Conservation (phyloP, 1,140 invertebrate species). For the Solen grandis region DNA sequence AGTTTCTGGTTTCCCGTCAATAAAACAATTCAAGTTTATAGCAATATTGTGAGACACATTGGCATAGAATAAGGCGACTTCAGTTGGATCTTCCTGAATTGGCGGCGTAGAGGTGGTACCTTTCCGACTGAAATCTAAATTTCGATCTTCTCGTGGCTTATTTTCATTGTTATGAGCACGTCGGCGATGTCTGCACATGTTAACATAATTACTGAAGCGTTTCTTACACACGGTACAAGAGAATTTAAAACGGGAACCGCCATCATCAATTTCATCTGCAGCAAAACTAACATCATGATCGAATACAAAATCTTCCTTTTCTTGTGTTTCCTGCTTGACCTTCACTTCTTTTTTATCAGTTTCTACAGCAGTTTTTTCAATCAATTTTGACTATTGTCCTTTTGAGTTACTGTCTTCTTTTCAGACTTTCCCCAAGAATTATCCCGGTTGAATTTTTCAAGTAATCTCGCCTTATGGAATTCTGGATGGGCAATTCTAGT, state of each 20-base stretch:
- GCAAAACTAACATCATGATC: slow-evolving; percentile 48
- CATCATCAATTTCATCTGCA: slow-evolving; percentile 55
- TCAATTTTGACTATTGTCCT: background rate
- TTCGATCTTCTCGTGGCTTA: slow-evolving; percentile 9
- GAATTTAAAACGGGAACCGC: slow-evolving; percentile 50
- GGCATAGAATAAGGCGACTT: slow-evolving; percentile 49
- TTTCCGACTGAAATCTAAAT: slow-evolving; percentile 19
- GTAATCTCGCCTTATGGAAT: slow-evolving; percentile 27
- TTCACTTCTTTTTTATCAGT: background rate
- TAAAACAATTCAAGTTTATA: slow-evolving; percentile 49
- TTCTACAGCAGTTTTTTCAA: too few species aligned
- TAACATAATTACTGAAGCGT: slow-evolving; percentile 52
- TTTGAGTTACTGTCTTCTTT: background rate
- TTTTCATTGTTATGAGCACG: slow-evolving; percentile 41
- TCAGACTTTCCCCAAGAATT: background rate
- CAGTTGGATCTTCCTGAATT: slow-evolving; percentile 38
- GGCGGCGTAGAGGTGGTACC: slow-evolving; percentile 2
- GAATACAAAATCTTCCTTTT: background rate
- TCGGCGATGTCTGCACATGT: slow-evolving; percentile 54
- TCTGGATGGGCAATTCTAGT: slow-evolving; percentile 44
- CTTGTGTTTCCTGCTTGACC: background rate
- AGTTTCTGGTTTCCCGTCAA: slow-evolving; percentile 40
- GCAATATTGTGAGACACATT: slow-evolving; percentile 53
- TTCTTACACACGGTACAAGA: slow-evolving; percentile 53
- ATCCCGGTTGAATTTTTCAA: background rate